Base-by-base conservation (phyloP, 2,888 invertebrate species). In the Eupithecia dodoneata region DNA sequence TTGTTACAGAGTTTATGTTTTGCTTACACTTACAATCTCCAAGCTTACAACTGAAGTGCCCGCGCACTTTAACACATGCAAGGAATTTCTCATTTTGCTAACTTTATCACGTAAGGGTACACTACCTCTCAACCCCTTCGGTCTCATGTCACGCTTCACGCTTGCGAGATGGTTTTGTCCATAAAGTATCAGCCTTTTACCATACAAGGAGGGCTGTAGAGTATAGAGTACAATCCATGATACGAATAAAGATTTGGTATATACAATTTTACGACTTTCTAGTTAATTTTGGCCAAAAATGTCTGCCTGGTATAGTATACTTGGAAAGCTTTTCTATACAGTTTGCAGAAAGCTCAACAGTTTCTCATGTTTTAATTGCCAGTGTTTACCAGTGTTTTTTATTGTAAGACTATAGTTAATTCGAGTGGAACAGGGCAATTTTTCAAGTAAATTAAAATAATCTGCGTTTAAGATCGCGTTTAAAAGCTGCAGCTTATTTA, bases 21-120 rank as follows among this genome's bases (percentile, higher is more conserved):
- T 30, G 30, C 30, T 30, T 30, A 6, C 44, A 6, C 0, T 44
- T 44, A 44, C 7, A 44, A 7, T 44, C 44, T 44, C 44, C 7
- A 6, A 7, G 59, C n/a, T 9, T 15, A 52, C 52, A 52, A 9
- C 12, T 63, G 30, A 30, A 63, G 30, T 63, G 18, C 63, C 63
- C 63, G 12, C 30, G 30, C 9, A 15, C 5, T 65, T 42, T 15
- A 13, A 13, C 42, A 41, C 30, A 66, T n/a, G 66, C 42, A 42
- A 42, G 42, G 42, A 42, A 66, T 66, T 42, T 66, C 42, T 66
- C 41, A 42, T 42, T 41, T 66, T 66, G 42, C 15, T 15, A 66
- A 66, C 66, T 42, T 66, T 42, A 66, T 15, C 66, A 42, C 42
- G 66, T 66, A 44, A 66, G 15, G 66, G 66, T 42, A 13, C 42